phyloP scores from a whole-genome alignment of 1,140 invertebrate species.

The Argopecten irradians region DNA sequence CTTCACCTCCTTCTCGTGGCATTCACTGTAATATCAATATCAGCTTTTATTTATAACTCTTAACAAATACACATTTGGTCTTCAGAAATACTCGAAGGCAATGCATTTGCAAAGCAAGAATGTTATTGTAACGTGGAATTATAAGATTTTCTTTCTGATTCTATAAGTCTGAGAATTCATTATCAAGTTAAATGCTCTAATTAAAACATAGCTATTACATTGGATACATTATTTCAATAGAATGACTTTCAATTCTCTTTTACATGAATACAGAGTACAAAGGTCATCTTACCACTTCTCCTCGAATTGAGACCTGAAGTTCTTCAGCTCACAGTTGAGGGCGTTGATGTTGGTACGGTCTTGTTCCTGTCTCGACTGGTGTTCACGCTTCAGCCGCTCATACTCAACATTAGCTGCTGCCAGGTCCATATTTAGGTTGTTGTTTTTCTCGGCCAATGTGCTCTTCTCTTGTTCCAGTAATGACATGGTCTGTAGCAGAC shows the following conservation, averaged over 20 bases:
- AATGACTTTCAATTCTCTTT: too few relatives aligned
- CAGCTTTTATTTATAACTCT: not conserved
- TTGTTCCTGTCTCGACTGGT: conserved; percentile 69
- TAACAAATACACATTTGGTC: not conserved
- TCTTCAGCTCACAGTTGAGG: conserved; percentile 73
- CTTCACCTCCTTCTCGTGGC: conserved; percentile 76
- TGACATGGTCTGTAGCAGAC: conserved; percentile 69
- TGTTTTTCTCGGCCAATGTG: conserved; percentile 73
- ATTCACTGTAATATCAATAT: conserved; percentile 61
- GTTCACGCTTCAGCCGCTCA: conserved; percentile 74
- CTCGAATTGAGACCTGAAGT: conserved; percentile 75
- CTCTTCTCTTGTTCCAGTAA: conserved; percentile 76
- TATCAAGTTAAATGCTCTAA: too few relatives aligned
- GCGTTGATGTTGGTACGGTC: conserved; percentile 71
- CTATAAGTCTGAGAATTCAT: too few relatives aligned
- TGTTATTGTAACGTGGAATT: too few relatives aligned
- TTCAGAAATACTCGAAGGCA: too few relatives aligned
- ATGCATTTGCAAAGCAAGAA: too few relatives aligned
- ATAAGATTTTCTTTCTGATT: too few relatives aligned
- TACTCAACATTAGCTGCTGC: conserved; percentile 65
- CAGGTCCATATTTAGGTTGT: conserved; percentile 68
- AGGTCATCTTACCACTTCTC: conserved; percentile 74
- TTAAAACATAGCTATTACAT: too few relatives aligned
- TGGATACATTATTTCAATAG: too few relatives aligned
- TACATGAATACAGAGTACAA: too few relatives aligned